phyloP scores from a whole-genome alignment of 2,888 invertebrate genomes.

The Drosophila macrospina region DNA sequence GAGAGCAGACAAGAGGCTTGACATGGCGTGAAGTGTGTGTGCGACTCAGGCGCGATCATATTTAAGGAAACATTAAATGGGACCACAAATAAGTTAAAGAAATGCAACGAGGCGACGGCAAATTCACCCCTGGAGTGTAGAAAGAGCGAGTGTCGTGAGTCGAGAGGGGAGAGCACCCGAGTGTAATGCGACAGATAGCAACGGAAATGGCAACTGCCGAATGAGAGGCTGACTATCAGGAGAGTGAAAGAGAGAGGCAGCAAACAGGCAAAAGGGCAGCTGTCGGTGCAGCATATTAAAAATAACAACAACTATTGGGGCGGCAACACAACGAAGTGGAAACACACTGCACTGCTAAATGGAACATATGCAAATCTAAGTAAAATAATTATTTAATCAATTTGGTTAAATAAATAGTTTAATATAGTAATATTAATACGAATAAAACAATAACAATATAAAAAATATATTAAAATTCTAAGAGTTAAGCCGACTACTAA shows the following conservation, averaged over 20 bases:
- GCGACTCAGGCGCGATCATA: conserved; percentile 21
- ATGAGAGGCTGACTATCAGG: conserved; percentile 7
- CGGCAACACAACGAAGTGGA: conserved; percentile 22
- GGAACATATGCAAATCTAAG: neutral
- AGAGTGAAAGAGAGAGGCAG: conserved; percentile 5
- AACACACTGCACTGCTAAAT: conserved; percentile 28
- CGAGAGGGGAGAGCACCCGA: conserved; percentile 10
- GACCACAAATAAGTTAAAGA: conserved; percentile 61
- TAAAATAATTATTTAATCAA: neutral
- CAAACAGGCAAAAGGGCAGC: conserved; percentile 58
- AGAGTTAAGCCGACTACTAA: too few species aligned
- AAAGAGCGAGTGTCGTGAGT: conserved; percentile 8
- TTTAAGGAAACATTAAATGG: conserved; percentile 40
- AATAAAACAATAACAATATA: neutral
- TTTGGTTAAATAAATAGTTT: too few species aligned
- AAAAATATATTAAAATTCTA: neutral
- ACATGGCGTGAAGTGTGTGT: conserved; percentile 19
- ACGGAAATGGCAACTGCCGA: conserved; percentile 70
- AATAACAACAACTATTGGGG: conserved; percentile 63
- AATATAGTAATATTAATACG: neutral
- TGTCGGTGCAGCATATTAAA: conserved; percentile 59
- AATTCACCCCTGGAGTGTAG: conserved; percentile 64
- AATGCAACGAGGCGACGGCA: conserved; percentile 44
- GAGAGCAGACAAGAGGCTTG: conserved; percentile 5
- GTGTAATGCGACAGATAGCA: conserved; percentile 18